These are phyloP conservation scores for Burhinus bistriatus DNA, from an alignment of 2,113 vertebrate species.

Conservation along the genomic window DNA sequence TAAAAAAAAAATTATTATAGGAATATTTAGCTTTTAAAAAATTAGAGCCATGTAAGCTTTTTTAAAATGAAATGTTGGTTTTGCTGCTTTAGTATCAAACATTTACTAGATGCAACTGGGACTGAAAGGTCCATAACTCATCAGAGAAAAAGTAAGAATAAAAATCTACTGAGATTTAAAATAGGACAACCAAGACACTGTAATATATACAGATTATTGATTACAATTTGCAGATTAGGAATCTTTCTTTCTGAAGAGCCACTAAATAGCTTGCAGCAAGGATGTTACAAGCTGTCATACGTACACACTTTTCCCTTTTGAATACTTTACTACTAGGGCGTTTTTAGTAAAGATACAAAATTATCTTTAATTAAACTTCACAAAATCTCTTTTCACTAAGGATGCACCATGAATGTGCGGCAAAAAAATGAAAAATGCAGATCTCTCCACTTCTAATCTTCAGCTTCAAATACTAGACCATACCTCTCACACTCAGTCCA, in stretches of 20 bases:
- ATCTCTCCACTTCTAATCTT: neutral
- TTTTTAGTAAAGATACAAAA: neutral
- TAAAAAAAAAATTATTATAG: neutral
- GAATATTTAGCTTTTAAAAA: neutral
- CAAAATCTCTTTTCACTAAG: neutral
- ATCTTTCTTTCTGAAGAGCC: neutral
- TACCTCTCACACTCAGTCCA: neutral
- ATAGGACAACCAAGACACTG: neutral
- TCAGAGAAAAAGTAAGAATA: neutral
- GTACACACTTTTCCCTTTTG: neutral
- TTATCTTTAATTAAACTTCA: neutral
- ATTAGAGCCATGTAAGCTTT: neutral
- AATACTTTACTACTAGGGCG: neutral
- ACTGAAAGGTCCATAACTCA: conserved; percentile 6
- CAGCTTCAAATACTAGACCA: neutral
- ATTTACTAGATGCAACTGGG: neutral
- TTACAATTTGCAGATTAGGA: neutral
- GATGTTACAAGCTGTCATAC: neutral
- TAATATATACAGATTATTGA: neutral
- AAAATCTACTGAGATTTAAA: neutral
- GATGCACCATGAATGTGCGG: neutral
- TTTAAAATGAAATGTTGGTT: neutral
- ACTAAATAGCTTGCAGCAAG: neutral
- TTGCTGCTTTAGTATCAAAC: neutral
- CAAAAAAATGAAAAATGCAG: neutral